Conservation (phyloP, 2,888 invertebrate species). For the Glomeris marginata region DNA sequence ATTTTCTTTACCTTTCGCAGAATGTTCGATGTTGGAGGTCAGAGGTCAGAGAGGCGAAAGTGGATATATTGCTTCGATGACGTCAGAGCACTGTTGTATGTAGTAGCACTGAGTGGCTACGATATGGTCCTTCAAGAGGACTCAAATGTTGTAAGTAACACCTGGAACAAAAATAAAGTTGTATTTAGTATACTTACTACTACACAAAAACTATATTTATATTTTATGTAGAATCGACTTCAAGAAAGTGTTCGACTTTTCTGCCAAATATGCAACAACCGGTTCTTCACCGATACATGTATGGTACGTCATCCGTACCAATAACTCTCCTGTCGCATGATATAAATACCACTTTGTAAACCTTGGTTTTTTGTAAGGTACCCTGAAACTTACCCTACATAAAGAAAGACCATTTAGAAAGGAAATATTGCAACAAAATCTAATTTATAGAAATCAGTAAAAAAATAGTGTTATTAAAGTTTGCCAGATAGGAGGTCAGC, state of each 20-base stretch:
- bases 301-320: conserved; percentile 33
- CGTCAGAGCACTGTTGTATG: conserved; percentile 45
- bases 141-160: conserved; percentile 33
- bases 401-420: no score
- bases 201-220: not conserved
- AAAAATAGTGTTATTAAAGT: no score
- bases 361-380: no score
- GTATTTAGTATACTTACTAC: not conserved
- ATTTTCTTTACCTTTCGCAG: conserved; percentile 21
- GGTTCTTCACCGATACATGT: conserved; percentile 44
- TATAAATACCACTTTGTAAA: no score
- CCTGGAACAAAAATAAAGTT: not conserved
- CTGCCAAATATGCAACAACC: conserved; percentile 46
- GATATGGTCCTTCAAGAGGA: conserved; percentile 50
- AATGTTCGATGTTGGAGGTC: conserved; percentile 51
- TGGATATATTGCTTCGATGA: conserved; percentile 55
- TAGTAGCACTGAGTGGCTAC: conserved; percentile 47
- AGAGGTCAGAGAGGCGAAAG: conserved; percentile 46
- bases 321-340: no score
- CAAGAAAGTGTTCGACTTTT: conserved; percentile 48
- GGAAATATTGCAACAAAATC: no score
- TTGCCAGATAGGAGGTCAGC: no score
- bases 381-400: no score
- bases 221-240: conserved; percentile 37
- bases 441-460: no score